A percentile compares a stretch with the other conserved stretches of the same genome.
These are phyloP conservation scores for Falcaria lacertinaria DNA, from an alignment of 2,888 invertebrate species.

Conservation along the genomic window DNA sequence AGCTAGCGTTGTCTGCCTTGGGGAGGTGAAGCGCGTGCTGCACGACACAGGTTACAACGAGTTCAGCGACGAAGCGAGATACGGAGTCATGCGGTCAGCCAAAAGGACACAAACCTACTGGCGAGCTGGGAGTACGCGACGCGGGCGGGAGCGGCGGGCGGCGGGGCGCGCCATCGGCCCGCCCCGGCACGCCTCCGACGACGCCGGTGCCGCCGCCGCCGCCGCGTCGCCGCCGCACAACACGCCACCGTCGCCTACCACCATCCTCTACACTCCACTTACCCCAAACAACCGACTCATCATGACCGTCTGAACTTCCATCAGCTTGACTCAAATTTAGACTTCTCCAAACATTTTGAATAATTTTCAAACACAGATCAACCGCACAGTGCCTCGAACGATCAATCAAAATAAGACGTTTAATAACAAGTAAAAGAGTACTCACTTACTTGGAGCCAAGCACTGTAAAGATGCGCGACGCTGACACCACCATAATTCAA, in stretches of 20 bases:
- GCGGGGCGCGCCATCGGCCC: conserved; percentile 70
- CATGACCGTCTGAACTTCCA: conserved; percentile 34
- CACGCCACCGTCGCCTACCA: conserved; percentile 33
- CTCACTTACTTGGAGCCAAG: neutral
- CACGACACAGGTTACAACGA: conserved; percentile 71
- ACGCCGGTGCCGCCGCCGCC: conserved; percentile 51
- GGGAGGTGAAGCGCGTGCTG: conserved; percentile 69
- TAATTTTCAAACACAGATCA: neutral
- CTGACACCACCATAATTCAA: neutral
- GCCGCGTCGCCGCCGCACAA: conserved; percentile 34
- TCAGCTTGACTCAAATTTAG: neutral
- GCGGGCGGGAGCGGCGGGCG: conserved; percentile 59
- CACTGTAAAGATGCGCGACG: neutral
- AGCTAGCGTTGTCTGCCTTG: conserved; percentile 53
- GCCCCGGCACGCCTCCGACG: conserved; percentile 70
- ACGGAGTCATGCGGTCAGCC: conserved; percentile 81
- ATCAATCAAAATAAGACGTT: too few species aligned
- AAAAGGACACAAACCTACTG: conserved; percentile 81
- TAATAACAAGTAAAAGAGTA: too few species aligned
- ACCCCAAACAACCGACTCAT: conserved; percentile 44
- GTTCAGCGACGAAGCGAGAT: conserved; percentile 78
- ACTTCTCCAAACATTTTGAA: neutral
- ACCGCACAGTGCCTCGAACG: too few species aligned
- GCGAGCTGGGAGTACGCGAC: conserved; percentile 64
- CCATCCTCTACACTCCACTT: conserved; percentile 39